Evolutionary conservation across 1,140 invertebrate species (phyloP).

Genomic region (Drosophila cardini): DNA sequence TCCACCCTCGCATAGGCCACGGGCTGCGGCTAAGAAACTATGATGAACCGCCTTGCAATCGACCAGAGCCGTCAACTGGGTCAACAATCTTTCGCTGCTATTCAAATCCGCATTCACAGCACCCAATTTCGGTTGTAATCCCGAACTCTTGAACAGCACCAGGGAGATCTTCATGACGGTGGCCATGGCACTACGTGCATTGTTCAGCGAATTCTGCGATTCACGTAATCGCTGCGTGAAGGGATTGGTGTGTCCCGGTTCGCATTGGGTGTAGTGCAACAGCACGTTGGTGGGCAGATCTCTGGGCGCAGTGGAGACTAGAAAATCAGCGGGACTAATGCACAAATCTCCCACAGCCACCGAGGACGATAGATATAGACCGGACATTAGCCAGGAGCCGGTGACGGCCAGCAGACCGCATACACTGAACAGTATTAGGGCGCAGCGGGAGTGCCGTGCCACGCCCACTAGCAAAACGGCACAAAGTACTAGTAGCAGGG

Average conservation of each 20-base stretch:
- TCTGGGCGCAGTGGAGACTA: slow-evolving; percentile 91
- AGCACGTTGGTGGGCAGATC: slow-evolving; percentile 88
- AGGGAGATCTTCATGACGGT: slow-evolving; percentile 83
- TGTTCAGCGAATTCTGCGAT: slow-evolving; percentile 89
- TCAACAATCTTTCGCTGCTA: slow-evolving; percentile 87
- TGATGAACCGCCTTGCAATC: slow-evolving; percentile 92
- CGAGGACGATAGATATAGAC: slow-evolving; percentile 91
- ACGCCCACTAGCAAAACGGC: slow-evolving; percentile 93
- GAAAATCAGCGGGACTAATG: slow-evolving; percentile 91
- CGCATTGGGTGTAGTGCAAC: slow-evolving; percentile 93
- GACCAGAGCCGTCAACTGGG: slow-evolving; percentile 88
- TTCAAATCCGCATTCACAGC: slow-evolving; percentile 90
- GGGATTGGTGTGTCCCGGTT: slow-evolving; percentile 90
- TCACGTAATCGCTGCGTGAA: slow-evolving; percentile 91
- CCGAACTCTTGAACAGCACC: slow-evolving; percentile 83
- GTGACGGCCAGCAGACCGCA: slow-evolving; percentile 95
- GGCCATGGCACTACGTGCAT: slow-evolving; percentile 86
- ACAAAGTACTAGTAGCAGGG: slow-evolving; percentile 91
- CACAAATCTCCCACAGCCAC: slow-evolving; percentile 92
- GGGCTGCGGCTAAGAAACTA: slow-evolving; percentile 91
- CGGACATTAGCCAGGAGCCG: slow-evolving; percentile 94
- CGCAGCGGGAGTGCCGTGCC: slow-evolving; percentile 90
- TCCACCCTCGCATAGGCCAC: slow-evolving; percentile 92
- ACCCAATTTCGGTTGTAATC: slow-evolving; percentile 89
- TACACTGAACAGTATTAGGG: slow-evolving; percentile 87